Conservation (phyloP, 2,113 vertebrate genomes). For the Dascyllus trimaculatus region DNA sequence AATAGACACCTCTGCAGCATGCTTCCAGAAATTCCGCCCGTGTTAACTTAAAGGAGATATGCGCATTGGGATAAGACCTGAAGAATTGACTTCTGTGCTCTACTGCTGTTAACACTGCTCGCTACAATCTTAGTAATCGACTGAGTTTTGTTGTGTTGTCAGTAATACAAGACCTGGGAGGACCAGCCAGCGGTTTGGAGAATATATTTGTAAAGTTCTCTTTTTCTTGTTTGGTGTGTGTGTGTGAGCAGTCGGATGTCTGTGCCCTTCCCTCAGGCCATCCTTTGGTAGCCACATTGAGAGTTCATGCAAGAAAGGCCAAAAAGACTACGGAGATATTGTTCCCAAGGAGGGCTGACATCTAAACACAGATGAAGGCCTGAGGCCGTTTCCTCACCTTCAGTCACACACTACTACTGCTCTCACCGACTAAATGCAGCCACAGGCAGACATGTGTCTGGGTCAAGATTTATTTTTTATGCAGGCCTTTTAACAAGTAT, state of each 20-base stretch:
- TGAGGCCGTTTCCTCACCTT: constrained; percentile 80
- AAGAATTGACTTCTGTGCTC: constrained; percentile 40
- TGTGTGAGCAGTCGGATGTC: constrained; percentile 1
- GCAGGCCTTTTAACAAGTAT: constrained; percentile 53
- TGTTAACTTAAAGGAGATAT: constrained; percentile 64
- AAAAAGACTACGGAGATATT: constrained; percentile 60
- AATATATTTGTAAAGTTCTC: constrained; percentile 14
- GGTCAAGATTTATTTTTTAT: constrained; percentile 64
- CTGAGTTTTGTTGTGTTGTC: constrained; percentile 20
- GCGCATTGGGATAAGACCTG: constrained; percentile 54
- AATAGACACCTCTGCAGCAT: constrained; percentile 81
- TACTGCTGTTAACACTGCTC: constrained; percentile 43
- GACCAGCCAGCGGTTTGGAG: background rate
- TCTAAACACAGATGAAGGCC: constrained; percentile 72
- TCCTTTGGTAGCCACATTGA: constrained; percentile 49
- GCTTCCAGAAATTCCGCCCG: constrained; percentile 62
- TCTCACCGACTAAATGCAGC: constrained; percentile 78
- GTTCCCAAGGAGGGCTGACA: constrained; percentile 76
- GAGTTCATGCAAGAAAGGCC: constrained; percentile 67
- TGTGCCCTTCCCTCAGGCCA: constrained; percentile 64
- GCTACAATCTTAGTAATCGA: constrained; percentile 30
- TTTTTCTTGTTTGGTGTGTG: background rate
- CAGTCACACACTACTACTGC: constrained; percentile 83
- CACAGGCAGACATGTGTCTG: constrained; percentile 71
- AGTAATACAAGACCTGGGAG: constrained; percentile 13